Conservation (phyloP, 1,140 invertebrate genomes). For the Drosophila parvula region DNA sequence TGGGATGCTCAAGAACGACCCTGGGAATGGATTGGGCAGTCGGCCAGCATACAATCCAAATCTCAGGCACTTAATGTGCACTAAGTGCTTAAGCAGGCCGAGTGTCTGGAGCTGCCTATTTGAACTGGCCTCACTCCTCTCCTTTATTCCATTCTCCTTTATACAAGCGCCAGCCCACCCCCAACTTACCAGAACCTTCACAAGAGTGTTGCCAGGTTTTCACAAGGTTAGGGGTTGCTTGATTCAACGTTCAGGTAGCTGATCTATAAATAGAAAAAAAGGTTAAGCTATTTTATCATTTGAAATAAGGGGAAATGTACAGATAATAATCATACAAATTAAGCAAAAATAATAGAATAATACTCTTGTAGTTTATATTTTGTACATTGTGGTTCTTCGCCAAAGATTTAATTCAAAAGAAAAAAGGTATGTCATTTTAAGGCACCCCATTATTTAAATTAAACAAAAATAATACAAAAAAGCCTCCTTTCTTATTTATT, state of each 20-base stretch:
- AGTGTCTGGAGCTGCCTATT: slow-evolving; percentile 48
- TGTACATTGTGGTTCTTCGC: too few relatives aligned
- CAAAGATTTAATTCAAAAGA: too few relatives aligned
- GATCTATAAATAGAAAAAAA: background rate
- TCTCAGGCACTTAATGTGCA: slow-evolving; percentile 63
- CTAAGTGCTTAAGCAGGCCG: slow-evolving; percentile 63
- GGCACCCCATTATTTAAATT: too few relatives aligned
- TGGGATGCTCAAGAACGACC: slow-evolving; percentile 12
- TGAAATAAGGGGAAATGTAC: background rate
- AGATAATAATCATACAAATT: too few relatives aligned
- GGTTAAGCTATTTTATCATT: background rate
- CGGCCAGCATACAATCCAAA: slow-evolving; percentile 47
- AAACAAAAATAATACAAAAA: too few relatives aligned
- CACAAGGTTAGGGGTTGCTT: background rate
- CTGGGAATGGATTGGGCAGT: slow-evolving; percentile 48
- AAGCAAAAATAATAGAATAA: too few relatives aligned
- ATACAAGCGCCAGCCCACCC: background rate
- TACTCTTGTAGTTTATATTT: too few relatives aligned
- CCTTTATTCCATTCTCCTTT: background rate
- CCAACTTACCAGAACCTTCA: background rate
- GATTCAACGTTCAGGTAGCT: too few relatives aligned
- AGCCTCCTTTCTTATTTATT: too few relatives aligned
- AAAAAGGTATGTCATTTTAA: too few relatives aligned
- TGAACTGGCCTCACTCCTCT: slow-evolving; percentile 5
- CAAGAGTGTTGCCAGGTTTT: background rate